phyloP scores from a whole-genome alignment of 2,797 vertebrate genomes.

The Catostomus latipinnis region DNA sequence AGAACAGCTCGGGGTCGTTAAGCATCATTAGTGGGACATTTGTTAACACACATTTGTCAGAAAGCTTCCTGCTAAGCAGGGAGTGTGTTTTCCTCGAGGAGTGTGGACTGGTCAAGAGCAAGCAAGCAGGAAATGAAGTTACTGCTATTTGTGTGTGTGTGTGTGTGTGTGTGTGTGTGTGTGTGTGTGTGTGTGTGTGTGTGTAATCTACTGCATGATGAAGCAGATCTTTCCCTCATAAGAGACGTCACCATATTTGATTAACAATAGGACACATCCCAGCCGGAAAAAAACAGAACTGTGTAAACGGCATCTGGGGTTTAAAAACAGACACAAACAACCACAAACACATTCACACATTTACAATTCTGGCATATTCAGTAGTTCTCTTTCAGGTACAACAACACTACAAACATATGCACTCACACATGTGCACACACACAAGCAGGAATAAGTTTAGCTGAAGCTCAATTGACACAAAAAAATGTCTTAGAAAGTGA shows the following conservation, averaged over 20 bases:
- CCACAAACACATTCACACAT: slow-evolving; percentile 13
- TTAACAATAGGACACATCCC: slow-evolving; percentile 79
- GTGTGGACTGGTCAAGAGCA: slow-evolving; percentile 35
- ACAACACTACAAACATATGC: slow-evolving; percentile 20
- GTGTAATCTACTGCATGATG: slow-evolving; percentile 74
- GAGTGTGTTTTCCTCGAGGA: slow-evolving; percentile 43
- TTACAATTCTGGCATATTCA: slow-evolving; percentile 6
- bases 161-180: slow-evolving; percentile 47
- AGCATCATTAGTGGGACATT: slow-evolving; percentile 47
- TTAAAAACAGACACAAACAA: slow-evolving; percentile 34
- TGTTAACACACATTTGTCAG: slow-evolving; percentile 43
- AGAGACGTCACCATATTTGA: slow-evolving; percentile 77
- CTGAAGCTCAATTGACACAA: slow-evolving; percentile 6
- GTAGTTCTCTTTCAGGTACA: slow-evolving; percentile 14
- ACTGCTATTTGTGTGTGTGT: slow-evolving; percentile 15
- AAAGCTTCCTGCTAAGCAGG: slow-evolving; percentile 29
- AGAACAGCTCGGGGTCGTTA: slow-evolving; percentile 47
- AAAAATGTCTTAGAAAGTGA: slow-evolving; percentile 7
- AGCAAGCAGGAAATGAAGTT: slow-evolving; percentile 42
- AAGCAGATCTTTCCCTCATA: slow-evolving; percentile 73
- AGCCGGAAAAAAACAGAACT: slow-evolving; percentile 71
- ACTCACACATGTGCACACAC: slow-evolving; percentile 56
- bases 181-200: slow-evolving; percentile 31
- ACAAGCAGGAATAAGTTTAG: slow-evolving; percentile 9
- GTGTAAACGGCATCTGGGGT: slow-evolving; percentile 71